Evolutionary conservation across 2,113 vertebrate species (phyloP), one percentile per base, ranked within the genome.

Genomic region (Paralichthys olivaceus): DNA sequence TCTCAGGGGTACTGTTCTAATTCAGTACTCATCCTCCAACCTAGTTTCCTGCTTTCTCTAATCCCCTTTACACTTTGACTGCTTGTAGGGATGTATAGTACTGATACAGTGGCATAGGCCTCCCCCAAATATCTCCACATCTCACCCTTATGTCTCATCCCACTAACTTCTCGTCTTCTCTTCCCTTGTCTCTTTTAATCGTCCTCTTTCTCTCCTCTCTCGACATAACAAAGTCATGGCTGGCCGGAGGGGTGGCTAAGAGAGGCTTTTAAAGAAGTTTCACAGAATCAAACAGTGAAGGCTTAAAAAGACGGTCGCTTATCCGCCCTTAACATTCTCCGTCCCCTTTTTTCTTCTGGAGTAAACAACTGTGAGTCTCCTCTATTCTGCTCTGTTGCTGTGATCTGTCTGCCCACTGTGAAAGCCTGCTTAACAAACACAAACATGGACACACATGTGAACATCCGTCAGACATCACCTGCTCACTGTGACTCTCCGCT

Each of bases 1-100:
- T 93, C 94, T 94, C 94, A 83, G 86, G 94, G 93, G 94, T 93
- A 90, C 93, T 94, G 94, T 92, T 93, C 94, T 94, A 94, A 93
- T 94, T 95, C 92, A 86, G 83, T 59, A 68, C 87, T 90, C 87
- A 90, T 93, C 81, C 88, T 89, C 87, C 92, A 94, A 91, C 94
- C 94, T 92, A 94, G 84, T 94, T 94, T 90, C 84, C 75, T 86
- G 83, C 77, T 72, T 75, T 88, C 85, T 82, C 67, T 93, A 93
- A 94, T 91, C 88, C 90, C 77, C 84, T 92, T 88, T 90, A 86
- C 83, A 80, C 72, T 79, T 72, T 72, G 74, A 72, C 71, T 79
- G 71, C 77, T 90, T 77, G 81, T 83, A 80, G 76, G 87, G 85
- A 84, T 77, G 69, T 77, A 64, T 29, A 60, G 57, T 8, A 37